Base-by-base conservation (phyloP, 2,888 invertebrate species). In the Pyralis farinalis region DNA sequence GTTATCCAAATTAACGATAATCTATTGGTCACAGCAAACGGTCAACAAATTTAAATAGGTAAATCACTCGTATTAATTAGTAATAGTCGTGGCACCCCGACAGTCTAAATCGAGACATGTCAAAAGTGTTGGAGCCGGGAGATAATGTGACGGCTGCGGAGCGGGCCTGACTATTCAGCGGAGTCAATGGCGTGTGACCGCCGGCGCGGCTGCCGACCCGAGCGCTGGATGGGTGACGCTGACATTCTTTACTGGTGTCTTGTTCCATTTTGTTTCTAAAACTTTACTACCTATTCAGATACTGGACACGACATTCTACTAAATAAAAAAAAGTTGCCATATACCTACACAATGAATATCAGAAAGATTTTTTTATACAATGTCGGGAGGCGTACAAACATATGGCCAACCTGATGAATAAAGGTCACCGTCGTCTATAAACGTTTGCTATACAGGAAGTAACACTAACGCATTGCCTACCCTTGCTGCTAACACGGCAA, bases 111-210 rank as follows among this genome's bases (percentile, higher is more conserved):
- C 63, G 58, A 72, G 70, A 70, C 77, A 68, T 70, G 69, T 74
- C 70, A 66, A 63, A 58, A 64, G 58, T 64, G 59, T 61, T 59
- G 66, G 61, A 60, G 67, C 63, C 59, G 63, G 60, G 71, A 72
- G 77, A 76, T 77, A 75, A 72, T 66, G 63, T 72, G 73, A 64
- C 72, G 72, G 73, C 63, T 56, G 65, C 65, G 59, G 63, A 64
- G 67, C 68, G 68, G 58, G 64, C 56, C 61, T 63, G 65, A 64
- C 85, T 79, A 87, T 87, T 87, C 82, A 86, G 63, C 62, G 74
- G 64, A 78, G 70, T 65, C 87, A 87, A 81, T 86, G 86, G 87
- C 72, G 87, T 86, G 87, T 87, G 85, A 87, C 87, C 77, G 77
- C 51, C 69, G 68, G 71, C 68, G 51, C 69, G 68, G 71, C 68